Evolutionary conservation across 2,113 vertebrate species (phyloP).

Genomic region (Triplophysa rosa): DNA sequence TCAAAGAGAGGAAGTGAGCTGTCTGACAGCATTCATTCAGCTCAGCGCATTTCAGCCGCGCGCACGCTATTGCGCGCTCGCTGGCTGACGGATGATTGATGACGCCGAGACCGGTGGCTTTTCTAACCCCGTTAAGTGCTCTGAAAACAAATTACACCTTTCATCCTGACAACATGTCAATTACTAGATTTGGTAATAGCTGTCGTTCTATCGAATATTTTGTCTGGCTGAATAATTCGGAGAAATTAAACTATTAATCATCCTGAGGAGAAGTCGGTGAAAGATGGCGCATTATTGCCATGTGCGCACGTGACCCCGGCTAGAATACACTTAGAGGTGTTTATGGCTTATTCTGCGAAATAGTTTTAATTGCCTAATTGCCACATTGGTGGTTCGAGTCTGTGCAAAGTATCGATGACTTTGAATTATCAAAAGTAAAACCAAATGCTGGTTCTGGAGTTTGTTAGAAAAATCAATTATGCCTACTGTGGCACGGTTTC

Average conservation of each 20-base stretch:
- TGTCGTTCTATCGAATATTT: conserved; percentile 76
- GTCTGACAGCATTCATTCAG: conserved; percentile 67
- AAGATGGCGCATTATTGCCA: conserved; percentile 50
- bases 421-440: conserved; percentile 76
- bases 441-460: conserved; percentile 71
- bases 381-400: conserved; percentile 57
- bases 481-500: background rate
- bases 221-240: conserved; percentile 77
- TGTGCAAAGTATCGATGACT: conserved; percentile 63
- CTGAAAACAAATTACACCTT: conserved; percentile 81
- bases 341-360: conserved; percentile 74
- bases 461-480: conserved; percentile 45
- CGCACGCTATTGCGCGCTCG: conserved; percentile 69
- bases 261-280: conserved; percentile 66
- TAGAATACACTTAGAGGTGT: conserved; percentile 67
- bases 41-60: conserved; percentile 68
- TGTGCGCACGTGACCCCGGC: conserved; percentile 58
- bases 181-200: conserved; percentile 80
- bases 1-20: conserved; percentile 61
- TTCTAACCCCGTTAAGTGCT: conserved; percentile 76
- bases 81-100: conserved; percentile 81
- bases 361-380: conserved; percentile 78
- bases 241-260: conserved; percentile 83
- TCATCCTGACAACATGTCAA: conserved; percentile 78
- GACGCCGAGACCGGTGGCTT: conserved; percentile 71